A percentile compares a stretch with the other conserved stretches of the same genome.
These are phyloP conservation scores for Sicus ferrugineus DNA, from an alignment of 2,888 invertebrate species.

Conservation along the genomic window DNA sequence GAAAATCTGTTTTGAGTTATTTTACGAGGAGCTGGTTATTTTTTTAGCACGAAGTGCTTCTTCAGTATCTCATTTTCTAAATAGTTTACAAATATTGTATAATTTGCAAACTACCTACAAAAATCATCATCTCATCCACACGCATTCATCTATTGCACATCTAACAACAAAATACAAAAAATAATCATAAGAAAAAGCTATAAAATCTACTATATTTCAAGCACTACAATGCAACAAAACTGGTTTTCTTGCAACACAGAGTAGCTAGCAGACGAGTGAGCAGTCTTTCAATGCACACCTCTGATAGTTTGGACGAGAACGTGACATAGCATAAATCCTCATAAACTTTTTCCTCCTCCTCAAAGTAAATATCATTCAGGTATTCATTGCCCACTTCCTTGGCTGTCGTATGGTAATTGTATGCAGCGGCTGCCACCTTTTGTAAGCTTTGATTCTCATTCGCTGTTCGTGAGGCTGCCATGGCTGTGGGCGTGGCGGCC, in stretches of 20 bases:
- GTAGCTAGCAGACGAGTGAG: not conserved
- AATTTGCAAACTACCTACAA: too few species aligned
- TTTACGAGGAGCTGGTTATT: too few species aligned
- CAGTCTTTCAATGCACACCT: slow-evolving; percentile 66
- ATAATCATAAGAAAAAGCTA: slow-evolving; percentile 3
- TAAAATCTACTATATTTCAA: not conserved
- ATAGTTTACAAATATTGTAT: too few species aligned
- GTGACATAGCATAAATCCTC: slow-evolving; percentile 89
- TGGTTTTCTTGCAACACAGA: not conserved
- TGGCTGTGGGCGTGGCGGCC: slow-evolving; percentile 19
- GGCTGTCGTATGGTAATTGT: slow-evolving; percentile 56
- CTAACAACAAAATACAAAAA: too few species aligned
- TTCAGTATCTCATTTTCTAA: too few species aligned
- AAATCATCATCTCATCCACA: too few species aligned
- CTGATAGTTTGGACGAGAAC: slow-evolving; percentile 74
- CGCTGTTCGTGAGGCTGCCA: slow-evolving; percentile 12
- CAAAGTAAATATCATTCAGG: slow-evolving; percentile 59
- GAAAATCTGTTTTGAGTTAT: too few species aligned
- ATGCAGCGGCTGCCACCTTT: slow-evolving; percentile 58
- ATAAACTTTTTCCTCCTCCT: slow-evolving; percentile 81
- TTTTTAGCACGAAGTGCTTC: too few species aligned
- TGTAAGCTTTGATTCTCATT: slow-evolving; percentile 54
- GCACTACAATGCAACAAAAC: not conserved
- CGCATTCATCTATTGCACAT: too few species aligned
- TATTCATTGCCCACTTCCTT: slow-evolving; percentile 58